Base-by-base conservation (phyloP, 2,888 invertebrate genomes). In the Idaea straminata region DNA sequence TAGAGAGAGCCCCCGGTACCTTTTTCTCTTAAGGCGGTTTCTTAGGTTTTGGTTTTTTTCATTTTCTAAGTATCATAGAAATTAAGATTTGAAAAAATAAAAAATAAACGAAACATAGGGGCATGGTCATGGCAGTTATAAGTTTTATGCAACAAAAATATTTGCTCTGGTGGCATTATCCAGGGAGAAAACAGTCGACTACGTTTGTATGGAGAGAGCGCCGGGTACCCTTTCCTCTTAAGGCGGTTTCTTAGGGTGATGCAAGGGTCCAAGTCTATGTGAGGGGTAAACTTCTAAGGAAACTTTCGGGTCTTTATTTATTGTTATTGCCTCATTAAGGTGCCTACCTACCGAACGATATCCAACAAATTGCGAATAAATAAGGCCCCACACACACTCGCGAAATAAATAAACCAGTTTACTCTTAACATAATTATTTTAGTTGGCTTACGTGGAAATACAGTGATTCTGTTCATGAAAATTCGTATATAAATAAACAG, bases 261-360 rank as follows among this genome's bases (percentile, higher is more conserved):
- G 83, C 81, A 83, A 88, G 89, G 91, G 89, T 85, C 84, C 81
- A 81, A 78, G 80, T 77, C 78, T 75, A 79, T 83, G 79, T 77
- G 82, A 83, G 81, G 87, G 84, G 86, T 83, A 84, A 84, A 83
- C 83, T 83, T 83, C 85, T 83, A 83, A 89, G 89, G 89, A 90
- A 92, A 92, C 86, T 92, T 92, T 92, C 88, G 92, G 92, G 92
- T 88, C 92, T 85, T 91, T 92, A 92, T 92, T 92, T 92, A 92
- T 92, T 91, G 92, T 92, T 92, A 92, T 92, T 90, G 84, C 91
- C 91, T 92, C 92, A 92, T 92, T 92, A 92, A 89, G 89, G 89
- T 88, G 85, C 88, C 86, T 89, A 88, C 88, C 86, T 87, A 89
- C 86, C 84, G 86, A 87, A 84, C 89, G 90, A 92, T 92, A 91